phyloP scores from a whole-genome alignment of 2,888 invertebrate species.

The Heteromyza rotundicornis region DNA sequence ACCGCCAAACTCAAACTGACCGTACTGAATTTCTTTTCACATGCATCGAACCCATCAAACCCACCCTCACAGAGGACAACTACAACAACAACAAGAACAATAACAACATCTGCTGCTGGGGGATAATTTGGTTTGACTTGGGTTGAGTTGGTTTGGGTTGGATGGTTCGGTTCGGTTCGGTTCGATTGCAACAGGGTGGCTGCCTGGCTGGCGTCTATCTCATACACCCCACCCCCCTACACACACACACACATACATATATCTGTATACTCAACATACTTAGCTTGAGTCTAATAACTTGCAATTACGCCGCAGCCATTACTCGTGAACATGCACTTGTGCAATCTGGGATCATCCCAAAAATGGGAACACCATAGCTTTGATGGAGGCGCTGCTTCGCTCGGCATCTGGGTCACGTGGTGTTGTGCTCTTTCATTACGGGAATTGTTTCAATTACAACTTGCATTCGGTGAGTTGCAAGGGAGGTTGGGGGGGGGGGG shows the following conservation, averaged over 20 bases:
- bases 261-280: neutral
- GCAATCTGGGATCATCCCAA: too few species aligned
- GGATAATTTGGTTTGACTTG: neutral
- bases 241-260: neutral
- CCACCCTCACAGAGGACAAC: neutral
- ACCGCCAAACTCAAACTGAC: conserved; percentile 22
- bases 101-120: too few species aligned
- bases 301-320: conserved; percentile 13
- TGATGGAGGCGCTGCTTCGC: conserved; percentile 3
- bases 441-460: conserved; percentile 14
- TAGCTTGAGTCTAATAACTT: conserved; percentile 15
- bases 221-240: neutral
- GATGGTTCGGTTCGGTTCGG: neutral
- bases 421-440: conserved; percentile 5
- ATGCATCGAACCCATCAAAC: conserved; percentile 7
- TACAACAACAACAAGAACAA: too few species aligned
- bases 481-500: neutral
- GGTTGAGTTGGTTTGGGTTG: neutral
- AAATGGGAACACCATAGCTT: conserved; percentile 4
- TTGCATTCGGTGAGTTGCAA: neutral
- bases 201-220: neutral
- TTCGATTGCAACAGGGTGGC: neutral
- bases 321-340: conserved; percentile 1
- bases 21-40: neutral
- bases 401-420: conserved; percentile 16